Evolutionary conservation across 2,113 vertebrate genomes (phyloP), one percentile per base, ranked within the genome.

Genomic region (Antechinus flavipes): DNA sequence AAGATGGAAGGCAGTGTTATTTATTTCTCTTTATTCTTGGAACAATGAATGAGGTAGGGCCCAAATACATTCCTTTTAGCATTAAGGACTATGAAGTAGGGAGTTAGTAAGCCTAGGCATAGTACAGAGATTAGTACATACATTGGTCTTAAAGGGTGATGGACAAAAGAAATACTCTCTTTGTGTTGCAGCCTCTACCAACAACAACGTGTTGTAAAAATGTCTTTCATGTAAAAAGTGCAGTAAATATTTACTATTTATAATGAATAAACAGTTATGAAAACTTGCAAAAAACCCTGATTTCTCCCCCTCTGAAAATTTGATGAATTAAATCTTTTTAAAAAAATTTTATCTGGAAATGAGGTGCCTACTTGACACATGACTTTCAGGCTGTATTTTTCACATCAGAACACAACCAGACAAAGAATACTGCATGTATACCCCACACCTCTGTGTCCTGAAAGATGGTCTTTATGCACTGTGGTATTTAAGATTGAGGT

Each of bases 221-320:
- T 50, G 98, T 99, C 99, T 99, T 99, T 99, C 99, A 98, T 99
- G 99, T 99, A 98, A 99, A 99, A 99, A 99, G 97, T 98, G 98
- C 99, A 99, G 99, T 99, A 99, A 99, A 99, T 99, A 99, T 99
- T 99, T 99, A 99, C 99, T 99, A 99, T 99, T 99, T 99, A 99
- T 99, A 99, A 99, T 99, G 98, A 99, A 99, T 99, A 99, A 99
- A 99, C 98, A 98, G 98, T 98, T 99, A 99, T 99, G 98, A 98
- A 99, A 98, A 98, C 98, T 98, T 98, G 97, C 96, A 97, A 97
- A 97, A 97, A 96, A 97, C 94, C 97, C 94, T 98, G 96, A 92
- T 98, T 98, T 98, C 97, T 98, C 68, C 68, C 68, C 68, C n/a
- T 97, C 55, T 93, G 94, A 89, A 68, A 3, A 42, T 47, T 9